Evolutionary conservation across 1,140 invertebrate genomes (phyloP), one percentile per base, ranked within the genome.

Genomic region (Tetragonula clypearis): DNA sequence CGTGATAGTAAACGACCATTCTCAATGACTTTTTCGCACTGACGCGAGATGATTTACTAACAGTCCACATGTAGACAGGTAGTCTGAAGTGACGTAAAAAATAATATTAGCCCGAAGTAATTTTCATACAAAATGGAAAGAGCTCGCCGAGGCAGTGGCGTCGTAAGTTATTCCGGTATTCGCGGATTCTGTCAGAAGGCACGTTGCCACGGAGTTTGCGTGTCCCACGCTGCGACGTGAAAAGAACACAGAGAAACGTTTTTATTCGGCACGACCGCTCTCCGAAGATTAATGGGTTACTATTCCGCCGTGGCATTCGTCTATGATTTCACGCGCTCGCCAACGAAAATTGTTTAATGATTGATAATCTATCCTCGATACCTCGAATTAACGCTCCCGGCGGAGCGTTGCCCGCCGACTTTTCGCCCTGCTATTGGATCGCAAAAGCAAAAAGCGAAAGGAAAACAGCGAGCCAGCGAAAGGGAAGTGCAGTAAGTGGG

Each of bases 341-440:
- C 23, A 12, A 68, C 12, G 77, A 73, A 79, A 79, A 84, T 84
- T 84, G 82, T 62, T 79, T 79, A 84, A 79, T 79, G 82, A 84
- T 84, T 79, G 82, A 84, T 84, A 84, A 84, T 84, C 82, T 65
- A 79, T 73, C 58, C 68, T 11, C 58, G 76, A 58, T 73, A 79
- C 49, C 6, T 49, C 56, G 65, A 73, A 79, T 72, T 55, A 79
- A 79, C 35, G 56, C 72, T 66, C 72, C 72, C 72, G 12, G 17
- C 21, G 55, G n/a, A 49, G 21, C 26, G 69, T 49, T 62, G n/a
- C 65, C 21, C 41, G 76, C n/a, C 14, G 60, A 62, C 15, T 35
- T 53, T 19, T 11, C n/a, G 12, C 23, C 8, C 26, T 14, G 56
- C 35, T n/a, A 35, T 35, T 49, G 49, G 62, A 21, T 53, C 9